Percentiles rank a stretch among this genome's conserved stretches.
Evolutionary conservation across 2,797 vertebrate genomes (phyloP).

Genomic region (Phyllotis vaccarum): DNA sequence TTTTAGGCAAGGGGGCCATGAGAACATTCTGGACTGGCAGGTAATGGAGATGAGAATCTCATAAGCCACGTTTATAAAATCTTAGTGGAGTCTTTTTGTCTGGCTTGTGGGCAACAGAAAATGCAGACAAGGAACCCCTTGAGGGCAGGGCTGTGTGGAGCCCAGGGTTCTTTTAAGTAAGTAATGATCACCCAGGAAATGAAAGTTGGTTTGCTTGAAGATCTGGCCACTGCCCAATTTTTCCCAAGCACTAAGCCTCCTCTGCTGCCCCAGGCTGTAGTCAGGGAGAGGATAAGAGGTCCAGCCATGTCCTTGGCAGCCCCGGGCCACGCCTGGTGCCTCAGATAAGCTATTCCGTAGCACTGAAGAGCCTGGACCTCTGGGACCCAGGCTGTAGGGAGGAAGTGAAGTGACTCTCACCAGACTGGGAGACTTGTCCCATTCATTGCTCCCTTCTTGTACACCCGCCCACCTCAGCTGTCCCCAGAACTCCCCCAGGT

Average conservation of each 20-base stretch:
- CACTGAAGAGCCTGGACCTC: not conserved
- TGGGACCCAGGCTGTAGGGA: not conserved
- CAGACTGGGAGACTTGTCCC: not conserved
- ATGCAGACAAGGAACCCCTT: constrained; percentile 1
- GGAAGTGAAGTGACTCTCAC: not conserved
- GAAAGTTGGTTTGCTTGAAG: not conserved
- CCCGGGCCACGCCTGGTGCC: not conserved
- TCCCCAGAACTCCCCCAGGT: constrained; percentile 26
- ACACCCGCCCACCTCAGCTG: constrained; percentile 34
- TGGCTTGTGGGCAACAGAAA: not conserved
- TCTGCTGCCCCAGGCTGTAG: not conserved
- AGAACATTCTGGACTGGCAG: not conserved
- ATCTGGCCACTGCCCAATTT: not conserved
- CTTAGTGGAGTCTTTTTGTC: constrained; percentile 20
- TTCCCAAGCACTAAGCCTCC: constrained; percentile 22
- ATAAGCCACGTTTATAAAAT: not conserved
- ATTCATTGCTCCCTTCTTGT: not conserved
- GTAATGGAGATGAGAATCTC: constrained; percentile 11
- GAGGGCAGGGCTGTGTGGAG: constrained; percentile 6
- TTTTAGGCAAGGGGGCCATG: not conserved
- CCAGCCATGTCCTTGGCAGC: constrained; percentile 20
- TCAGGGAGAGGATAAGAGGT: not conserved
- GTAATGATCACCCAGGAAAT: not conserved
- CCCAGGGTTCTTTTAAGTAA: not conserved
- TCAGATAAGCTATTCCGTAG: constrained; percentile 27